These are phyloP conservation scores for Pomacea canaliculata DNA, from an alignment of 2,888 invertebrate species.

Conservation along the genomic window DNA sequence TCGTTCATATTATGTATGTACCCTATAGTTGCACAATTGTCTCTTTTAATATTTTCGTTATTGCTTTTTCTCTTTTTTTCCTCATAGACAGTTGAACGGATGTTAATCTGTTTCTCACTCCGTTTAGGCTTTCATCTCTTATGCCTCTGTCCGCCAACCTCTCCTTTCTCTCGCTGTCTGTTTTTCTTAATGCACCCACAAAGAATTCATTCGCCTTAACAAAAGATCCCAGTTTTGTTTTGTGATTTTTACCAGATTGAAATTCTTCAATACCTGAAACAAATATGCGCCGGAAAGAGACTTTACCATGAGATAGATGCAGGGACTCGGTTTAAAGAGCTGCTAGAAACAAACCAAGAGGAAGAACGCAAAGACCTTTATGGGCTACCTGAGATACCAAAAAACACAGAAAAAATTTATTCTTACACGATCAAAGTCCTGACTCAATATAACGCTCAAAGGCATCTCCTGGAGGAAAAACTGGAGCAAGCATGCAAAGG, in stretches of 20 bases:
- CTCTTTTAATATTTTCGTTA: not conserved
- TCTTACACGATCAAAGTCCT: slow-evolving; percentile 43
- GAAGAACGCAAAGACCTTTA: too few species aligned
- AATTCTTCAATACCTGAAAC: slow-evolving; percentile 28
- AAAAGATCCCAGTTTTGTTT: too few species aligned
- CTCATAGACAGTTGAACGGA: too few species aligned
- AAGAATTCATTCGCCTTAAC: too few species aligned
- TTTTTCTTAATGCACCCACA: not conserved
- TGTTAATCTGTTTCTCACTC: not conserved
- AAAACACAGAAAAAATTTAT: too few species aligned
- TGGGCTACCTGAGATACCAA: too few species aligned
- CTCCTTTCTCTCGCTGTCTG: not conserved
- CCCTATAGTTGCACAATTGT: not conserved
- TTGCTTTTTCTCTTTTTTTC: not conserved
- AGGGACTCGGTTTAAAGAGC: too few species aligned
- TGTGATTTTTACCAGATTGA: slow-evolving; percentile 33
- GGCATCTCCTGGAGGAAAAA: slow-evolving; percentile 39
- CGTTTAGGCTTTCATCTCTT: too few species aligned
- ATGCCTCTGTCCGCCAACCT: too few species aligned
- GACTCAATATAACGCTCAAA: slow-evolving; percentile 59
- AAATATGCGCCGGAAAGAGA: not conserved
- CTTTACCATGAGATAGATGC: too few species aligned
- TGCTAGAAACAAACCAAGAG: too few species aligned
- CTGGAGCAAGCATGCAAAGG: slow-evolving; percentile 31
- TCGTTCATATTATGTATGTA: too few species aligned